phyloP scores from a whole-genome alignment of 1,140 invertebrate species.

The Bactericera cockerelli region DNA sequence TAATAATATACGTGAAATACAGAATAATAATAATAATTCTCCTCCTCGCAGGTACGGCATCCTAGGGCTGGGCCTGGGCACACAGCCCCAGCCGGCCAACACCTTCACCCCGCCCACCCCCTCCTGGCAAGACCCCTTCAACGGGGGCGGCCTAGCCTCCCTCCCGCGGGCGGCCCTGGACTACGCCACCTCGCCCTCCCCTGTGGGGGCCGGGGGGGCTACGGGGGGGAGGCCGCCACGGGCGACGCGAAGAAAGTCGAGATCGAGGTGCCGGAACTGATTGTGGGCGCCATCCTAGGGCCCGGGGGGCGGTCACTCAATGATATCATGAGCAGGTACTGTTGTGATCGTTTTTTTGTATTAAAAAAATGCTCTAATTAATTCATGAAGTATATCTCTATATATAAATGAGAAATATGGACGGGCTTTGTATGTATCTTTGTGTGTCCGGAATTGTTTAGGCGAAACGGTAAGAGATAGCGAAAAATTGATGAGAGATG shows the following conservation, averaged over 20 bases:
- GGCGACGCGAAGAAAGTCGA: constrained; percentile 42
- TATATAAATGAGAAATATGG: no score
- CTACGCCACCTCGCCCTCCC: constrained; percentile 9
- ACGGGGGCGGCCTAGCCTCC: constrained; percentile 9
- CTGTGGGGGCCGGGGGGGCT: constrained; percentile 5
- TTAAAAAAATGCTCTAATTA: no score
- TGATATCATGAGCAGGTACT: constrained; percentile 87
- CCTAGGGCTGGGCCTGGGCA: constrained; percentile 70
- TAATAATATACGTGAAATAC: no score
- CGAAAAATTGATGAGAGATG: no score
- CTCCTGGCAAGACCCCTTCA: constrained; percentile 9
- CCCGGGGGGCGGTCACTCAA: constrained; percentile 88
- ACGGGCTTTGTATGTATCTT: no score
- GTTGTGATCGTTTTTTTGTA: neutral
- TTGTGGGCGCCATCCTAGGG: constrained; percentile 92
- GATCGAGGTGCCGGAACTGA: constrained; percentile 81
- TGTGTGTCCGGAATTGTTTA: no score
- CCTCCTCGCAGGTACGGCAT: constrained; percentile 61
- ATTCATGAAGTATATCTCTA: no score
- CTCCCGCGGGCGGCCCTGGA: constrained; percentile 9
- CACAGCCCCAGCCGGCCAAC: neutral
- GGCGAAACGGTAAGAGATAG: no score
- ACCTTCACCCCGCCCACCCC: constrained; percentile 3
- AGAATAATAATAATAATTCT: no score
- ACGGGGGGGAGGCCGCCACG: neutral